Evolutionary conservation across 2,113 vertebrate species (phyloP).

Genomic region (Hirundichthys speculiger): DNA sequence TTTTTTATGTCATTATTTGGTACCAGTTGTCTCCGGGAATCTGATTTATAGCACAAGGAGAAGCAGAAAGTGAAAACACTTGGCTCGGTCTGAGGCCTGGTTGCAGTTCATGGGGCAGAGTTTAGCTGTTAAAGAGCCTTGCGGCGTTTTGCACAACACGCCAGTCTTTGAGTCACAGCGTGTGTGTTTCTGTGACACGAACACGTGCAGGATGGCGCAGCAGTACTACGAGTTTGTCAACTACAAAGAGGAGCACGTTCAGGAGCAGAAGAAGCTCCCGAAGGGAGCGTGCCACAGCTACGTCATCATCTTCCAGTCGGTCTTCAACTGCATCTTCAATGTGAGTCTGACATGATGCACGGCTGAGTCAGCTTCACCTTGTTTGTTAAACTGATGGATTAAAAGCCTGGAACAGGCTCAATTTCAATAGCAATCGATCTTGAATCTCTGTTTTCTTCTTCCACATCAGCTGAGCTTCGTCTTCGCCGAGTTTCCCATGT

Average conservation of each 20-base stretch:
- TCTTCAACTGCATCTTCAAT: slow-evolving; percentile 89
- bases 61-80: too few relatives aligned
- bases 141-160: too few relatives aligned
- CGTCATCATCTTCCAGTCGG: slow-evolving; percentile 87
- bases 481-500: slow-evolving; percentile 90
- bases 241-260: slow-evolving; percentile 89
- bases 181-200: background rate
- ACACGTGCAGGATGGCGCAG: slow-evolving; percentile 87
- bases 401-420: background rate
- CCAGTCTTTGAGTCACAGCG: background rate
- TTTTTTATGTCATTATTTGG: too few relatives aligned
- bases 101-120: background rate
- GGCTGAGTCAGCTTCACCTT: background rate
- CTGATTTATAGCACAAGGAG: too few relatives aligned
- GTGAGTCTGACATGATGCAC: slow-evolving; percentile 76
- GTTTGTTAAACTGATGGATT: accelerated
- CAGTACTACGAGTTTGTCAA: slow-evolving; percentile 92
- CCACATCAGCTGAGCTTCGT: slow-evolving; percentile 88
- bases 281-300: slow-evolving; percentile 86
- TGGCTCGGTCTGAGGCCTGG: too few relatives aligned
- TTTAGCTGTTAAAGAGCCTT: background rate
- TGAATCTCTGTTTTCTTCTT: slow-evolving; percentile 16
- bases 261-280: slow-evolving; percentile 81
- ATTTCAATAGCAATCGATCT: background rate
- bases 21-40: too few relatives aligned